A percentile compares a stretch with the other conserved stretches of the same genome.
phyloP scores from a whole-genome alignment of 37 sponge, comb jelly and placozoan species.

The Oscarella lobularis region DNA sequence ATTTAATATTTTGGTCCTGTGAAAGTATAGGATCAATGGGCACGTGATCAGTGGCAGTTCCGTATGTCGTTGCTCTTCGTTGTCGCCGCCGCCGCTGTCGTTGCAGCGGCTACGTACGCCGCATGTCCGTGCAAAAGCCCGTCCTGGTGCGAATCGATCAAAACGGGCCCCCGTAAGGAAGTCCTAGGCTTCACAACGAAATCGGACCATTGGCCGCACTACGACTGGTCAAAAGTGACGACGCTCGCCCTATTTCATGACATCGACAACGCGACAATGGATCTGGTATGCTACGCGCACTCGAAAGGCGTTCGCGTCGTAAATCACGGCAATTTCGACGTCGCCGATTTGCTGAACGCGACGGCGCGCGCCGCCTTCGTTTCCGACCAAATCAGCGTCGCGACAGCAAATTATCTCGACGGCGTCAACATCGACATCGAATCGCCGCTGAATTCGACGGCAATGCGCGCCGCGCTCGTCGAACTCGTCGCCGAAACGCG shows the following conservation, averaged over 20 bases:
- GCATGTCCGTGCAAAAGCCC: constrained; percentile 37
- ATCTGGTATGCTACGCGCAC: constrained; percentile 61
- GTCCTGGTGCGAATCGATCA: constrained; percentile 28
- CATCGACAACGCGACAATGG: not conserved
- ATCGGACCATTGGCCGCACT: constrained; percentile 30
- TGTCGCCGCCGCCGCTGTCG: too few species aligned
- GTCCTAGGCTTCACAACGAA: constrained; percentile 38
- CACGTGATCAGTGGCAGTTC: too few species aligned
- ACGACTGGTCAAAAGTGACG: constrained; percentile 53
- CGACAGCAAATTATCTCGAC: constrained; percentile 23
- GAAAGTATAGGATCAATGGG: too few species aligned
- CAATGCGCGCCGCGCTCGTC: constrained; percentile 6
- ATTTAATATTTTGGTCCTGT: too few species aligned
- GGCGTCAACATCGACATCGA: constrained; percentile 81
- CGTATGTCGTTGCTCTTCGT: too few species aligned
- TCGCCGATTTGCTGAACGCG: constrained; percentile 8
- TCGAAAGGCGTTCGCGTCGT: constrained; percentile 32
- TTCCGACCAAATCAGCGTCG: constrained; percentile 9
- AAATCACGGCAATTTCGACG: constrained; percentile 13
- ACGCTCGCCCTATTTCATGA: constrained; percentile 45
- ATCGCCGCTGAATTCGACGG: constrained; percentile 12
- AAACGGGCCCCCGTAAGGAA: constrained; percentile 16
- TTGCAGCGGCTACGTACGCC: not conserved
- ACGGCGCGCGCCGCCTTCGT: constrained; percentile 22
- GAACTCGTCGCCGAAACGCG: constrained; percentile 21